Base-by-base conservation (phyloP, 1,140 invertebrate species). In the Halotydeus destructor region DNA sequence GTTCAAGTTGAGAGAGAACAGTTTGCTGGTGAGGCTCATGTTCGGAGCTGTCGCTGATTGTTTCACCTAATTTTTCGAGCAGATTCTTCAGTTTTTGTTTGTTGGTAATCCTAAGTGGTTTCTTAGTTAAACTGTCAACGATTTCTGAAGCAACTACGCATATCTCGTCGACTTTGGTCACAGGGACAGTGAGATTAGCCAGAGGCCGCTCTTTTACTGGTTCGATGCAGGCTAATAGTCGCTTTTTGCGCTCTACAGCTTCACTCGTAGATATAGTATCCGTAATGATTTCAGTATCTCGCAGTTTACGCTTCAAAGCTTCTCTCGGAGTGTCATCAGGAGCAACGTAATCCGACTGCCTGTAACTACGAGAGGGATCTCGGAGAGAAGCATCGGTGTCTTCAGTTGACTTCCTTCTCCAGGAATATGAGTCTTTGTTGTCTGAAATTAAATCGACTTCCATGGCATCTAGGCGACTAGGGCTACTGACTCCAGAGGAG, bases 371-470 rank as follows among this genome's bases (percentile, higher is more conserved):
- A n/a, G n/a, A n/a, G n/a, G n/a, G n/a, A n/a, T n/a, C n/a, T n/a
- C n/a, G n/a, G n/a, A n/a, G 30, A 34, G 22, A 6, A n/a, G 12
- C 6, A n/a, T n/a, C 11, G 19, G 2, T 30, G 19, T 42, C 40
- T 31, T 42, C 40, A 4, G 30, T 33, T 14, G 40, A 42, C 31
- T 39, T 43, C 43, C 50, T 16, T 54, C 53, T 14, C 57, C 55
- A 45, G 3, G 18, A 18, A 28, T 40, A 11, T 1, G 36, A 41
- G 11, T 9, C 14, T 19, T 25, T n/a, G 25, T 12, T 5, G 36
- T 40, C 35, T 39, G 14, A n/a, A 16, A 36, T 44, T n/a, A 24
- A 11, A 31, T 39, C 36, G 26, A 5, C n/a, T n/a, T n/a, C 6
- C 3, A 19, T 24, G 2, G 23, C 16, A 26, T 45, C 23, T 5